Evolutionary conservation across 2,888 invertebrate genomes (phyloP).

Genomic region (Chloromyia formosa): DNA sequence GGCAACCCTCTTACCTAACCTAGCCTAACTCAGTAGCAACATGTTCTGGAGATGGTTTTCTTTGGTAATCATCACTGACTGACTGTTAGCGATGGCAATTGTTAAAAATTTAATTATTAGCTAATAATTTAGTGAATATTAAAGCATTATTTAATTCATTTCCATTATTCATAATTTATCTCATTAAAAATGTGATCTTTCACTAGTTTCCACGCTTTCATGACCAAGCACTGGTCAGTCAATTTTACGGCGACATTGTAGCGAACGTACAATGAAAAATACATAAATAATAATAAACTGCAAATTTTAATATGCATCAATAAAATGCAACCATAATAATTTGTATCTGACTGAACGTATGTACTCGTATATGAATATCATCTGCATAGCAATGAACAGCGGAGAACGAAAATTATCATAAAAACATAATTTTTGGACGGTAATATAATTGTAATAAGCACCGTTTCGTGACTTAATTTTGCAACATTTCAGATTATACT

Average conservation of each 20-base stretch:
- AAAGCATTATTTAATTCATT: too few species aligned
- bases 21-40: too few species aligned
- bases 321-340: conserved; percentile 7
- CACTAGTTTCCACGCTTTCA: conserved; percentile 6
- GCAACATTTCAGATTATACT: conserved; percentile 6
- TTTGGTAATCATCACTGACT: too few species aligned
- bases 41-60: too few species aligned
- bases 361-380: background rate
- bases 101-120: too few species aligned
- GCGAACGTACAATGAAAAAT: background rate
- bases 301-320: background rate
- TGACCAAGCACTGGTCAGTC: background rate
- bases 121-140: too few species aligned
- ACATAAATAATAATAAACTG: background rate
- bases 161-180: too few species aligned
- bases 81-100: too few species aligned
- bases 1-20: too few species aligned
- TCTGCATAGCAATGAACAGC: background rate
- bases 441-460: background rate
- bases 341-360: background rate
- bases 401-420: background rate
- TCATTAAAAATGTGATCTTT: background rate
- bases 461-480: background rate
- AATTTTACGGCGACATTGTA: background rate
- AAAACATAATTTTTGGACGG: conserved; percentile 4